Conservation (phyloP, 2,797 vertebrate genomes). For the Pelobates cultripes region DNA sequence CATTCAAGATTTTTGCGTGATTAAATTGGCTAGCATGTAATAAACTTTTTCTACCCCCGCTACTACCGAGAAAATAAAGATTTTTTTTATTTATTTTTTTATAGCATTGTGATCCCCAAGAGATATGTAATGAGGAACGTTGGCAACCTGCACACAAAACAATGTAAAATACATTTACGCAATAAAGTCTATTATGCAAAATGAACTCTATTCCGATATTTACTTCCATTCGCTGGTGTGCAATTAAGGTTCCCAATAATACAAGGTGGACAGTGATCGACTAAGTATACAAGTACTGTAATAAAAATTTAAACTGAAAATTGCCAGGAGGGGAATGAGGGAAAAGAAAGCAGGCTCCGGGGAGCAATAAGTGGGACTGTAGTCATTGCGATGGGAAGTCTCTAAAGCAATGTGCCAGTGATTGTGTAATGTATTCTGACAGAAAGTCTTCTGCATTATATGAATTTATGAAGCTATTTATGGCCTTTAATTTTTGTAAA, state of each 20-base stretch:
- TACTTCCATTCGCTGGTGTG: slow-evolving; percentile 52
- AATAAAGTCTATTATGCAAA: slow-evolving; percentile 53
- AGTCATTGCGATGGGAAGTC: slow-evolving; percentile 53
- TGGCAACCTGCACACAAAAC: slow-evolving; percentile 39
- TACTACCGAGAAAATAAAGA: slow-evolving; percentile 36
- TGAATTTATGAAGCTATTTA: slow-evolving; percentile 61
- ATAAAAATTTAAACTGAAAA: slow-evolving; percentile 53
- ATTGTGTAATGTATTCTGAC: slow-evolving; percentile 55
- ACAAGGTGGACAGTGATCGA: slow-evolving; percentile 54
- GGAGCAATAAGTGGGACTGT: slow-evolving; percentile 49
- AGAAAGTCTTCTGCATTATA: slow-evolving; percentile 58
- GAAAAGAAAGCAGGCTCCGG: slow-evolving; percentile 34
- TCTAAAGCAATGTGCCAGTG: slow-evolving; percentile 43
- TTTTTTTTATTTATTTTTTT: slow-evolving; percentile 7
- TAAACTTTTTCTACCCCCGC: slow-evolving; percentile 13
- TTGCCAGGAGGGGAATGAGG: slow-evolving; percentile 51
- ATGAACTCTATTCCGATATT: slow-evolving; percentile 48
- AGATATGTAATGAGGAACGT: slow-evolving; percentile 45
- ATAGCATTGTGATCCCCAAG: slow-evolving; percentile 15
- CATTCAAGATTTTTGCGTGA: not conserved
- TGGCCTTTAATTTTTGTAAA: slow-evolving; percentile 43
- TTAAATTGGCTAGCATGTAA: slow-evolving; percentile 28
- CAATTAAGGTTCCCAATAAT: slow-evolving; percentile 55
- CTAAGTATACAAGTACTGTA: slow-evolving; percentile 48
- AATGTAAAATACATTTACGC: slow-evolving; percentile 49